Evolutionary conservation across 2,888 invertebrate species (phyloP), one percentile per base, ranked within the genome.

Genomic region (Melanostoma mellinum): DNA sequence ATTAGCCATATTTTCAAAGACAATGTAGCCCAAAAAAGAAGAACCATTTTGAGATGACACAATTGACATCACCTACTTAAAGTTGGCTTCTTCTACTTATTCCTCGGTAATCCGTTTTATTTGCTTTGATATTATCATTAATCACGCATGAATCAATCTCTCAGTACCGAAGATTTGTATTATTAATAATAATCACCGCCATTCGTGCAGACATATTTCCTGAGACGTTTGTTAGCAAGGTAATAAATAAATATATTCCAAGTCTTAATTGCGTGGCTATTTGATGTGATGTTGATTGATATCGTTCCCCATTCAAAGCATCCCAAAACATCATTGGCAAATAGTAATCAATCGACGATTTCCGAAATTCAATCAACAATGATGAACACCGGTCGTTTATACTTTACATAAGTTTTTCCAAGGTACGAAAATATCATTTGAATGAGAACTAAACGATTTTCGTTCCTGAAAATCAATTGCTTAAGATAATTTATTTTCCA

Each of bases 171-270:
- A 61, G 38, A 44, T 44, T 61, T 20, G 20, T 20, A 20, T 44
- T 44, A n/a, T 52, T 30, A 38, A 46, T 56, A 32, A 20, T 20
- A 48, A n/a, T 3, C 30, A 30, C 3, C 8, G n/a, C 36, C 4
- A 55, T 33, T 20, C 46, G 40, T 65, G 63, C 35, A 50, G 38
- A 50, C 38, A 63, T 63, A 63, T 50, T 63, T 63, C 20, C 38
- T 63, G 44, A 44, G 61, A 35, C 58, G 58, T 36, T 44, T 50
- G 50, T 67, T 65, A 74, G 58, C 52, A 74, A 20, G 33, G 50
- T 74, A 74, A 74, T 74, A 56, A 58, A 74, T 58, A 52, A 50
- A 20, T 20, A 20, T 20, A 20, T 35, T 58, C 42, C 50, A 38
- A 35, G 48, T 50, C 38, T 40, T 50, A 58, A 74, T 67, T 67